phyloP scores from a whole-genome alignment of 1,140 invertebrate species.

The Neuroterus valhalla region DNA sequence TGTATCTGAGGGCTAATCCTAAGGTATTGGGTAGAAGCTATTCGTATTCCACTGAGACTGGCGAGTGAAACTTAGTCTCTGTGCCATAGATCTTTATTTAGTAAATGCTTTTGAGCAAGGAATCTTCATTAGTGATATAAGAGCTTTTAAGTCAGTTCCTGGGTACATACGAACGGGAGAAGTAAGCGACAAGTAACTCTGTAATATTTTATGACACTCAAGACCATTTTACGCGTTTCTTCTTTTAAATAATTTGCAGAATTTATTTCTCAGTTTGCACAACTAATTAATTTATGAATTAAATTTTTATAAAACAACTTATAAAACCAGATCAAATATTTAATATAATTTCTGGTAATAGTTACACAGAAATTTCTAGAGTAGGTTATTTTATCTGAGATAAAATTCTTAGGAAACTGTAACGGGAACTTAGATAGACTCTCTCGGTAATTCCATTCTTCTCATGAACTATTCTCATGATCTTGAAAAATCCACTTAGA shows the following conservation, averaged over 20 bases:
- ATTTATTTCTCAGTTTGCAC: background rate
- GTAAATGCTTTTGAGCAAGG: constrained; percentile 52
- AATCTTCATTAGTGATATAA: constrained; percentile 63
- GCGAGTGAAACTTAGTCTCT: constrained; percentile 57
- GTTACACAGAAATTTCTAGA: too few species aligned
- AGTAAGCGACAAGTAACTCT: constrained; percentile 44
- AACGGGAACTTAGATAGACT: too few species aligned
- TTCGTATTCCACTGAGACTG: constrained; percentile 41
- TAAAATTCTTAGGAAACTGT: too few species aligned
- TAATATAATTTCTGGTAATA: too few species aligned
- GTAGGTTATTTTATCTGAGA: too few species aligned
- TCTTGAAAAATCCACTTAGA: too few species aligned
- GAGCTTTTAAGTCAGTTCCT: constrained; percentile 48
- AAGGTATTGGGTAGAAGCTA: constrained; percentile 46
- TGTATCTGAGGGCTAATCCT: constrained; percentile 1
- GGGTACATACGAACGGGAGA: constrained; percentile 47
- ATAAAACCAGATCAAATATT: too few species aligned
- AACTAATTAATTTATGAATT: background rate
- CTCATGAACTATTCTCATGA: too few species aligned
- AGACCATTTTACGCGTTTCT: background rate
- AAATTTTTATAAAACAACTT: too few species aligned
- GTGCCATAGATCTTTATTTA: constrained; percentile 62
- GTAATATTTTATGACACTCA: constrained; percentile 49
- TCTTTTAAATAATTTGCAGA: background rate
- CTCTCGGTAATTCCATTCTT: too few species aligned